Evolutionary conservation across 1,140 invertebrate genomes (phyloP).

Genomic region (Phymorhynchus buccinoides): DNA sequence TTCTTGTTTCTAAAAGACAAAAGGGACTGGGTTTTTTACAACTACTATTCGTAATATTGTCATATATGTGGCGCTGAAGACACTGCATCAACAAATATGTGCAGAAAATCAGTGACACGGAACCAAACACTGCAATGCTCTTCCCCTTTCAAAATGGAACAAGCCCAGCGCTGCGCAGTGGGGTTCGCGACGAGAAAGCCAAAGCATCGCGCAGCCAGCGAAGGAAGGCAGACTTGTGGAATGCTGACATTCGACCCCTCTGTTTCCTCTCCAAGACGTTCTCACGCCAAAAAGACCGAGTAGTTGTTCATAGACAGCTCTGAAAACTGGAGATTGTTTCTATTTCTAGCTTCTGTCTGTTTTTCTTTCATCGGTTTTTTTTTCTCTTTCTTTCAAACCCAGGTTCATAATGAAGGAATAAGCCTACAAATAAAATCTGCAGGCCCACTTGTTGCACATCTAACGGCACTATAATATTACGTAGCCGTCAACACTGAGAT

Average conservation of each 20-base stretch:
- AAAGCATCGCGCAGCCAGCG: background rate
- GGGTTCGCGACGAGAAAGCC: conserved; percentile 3
- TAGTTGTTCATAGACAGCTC: no score
- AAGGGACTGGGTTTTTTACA: background rate
- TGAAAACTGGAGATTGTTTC: background rate
- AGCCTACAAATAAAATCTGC: background rate
- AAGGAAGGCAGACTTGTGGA: background rate
- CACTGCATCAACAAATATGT: background rate
- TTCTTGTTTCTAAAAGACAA: background rate
- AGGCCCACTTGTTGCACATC: background rate
- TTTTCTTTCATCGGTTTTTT: no score
- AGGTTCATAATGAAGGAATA: no score
- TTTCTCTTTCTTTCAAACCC: no score
- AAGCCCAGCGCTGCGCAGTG: background rate
- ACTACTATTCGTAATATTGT: background rate
- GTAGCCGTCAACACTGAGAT: no score
- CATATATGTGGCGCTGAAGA: background rate
- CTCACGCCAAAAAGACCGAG: background rate
- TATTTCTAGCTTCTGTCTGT: no score
- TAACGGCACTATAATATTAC: no score
- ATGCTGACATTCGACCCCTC: background rate
- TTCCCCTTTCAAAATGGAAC: background rate
- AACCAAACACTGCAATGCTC: conserved; percentile 1
- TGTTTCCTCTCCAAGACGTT: background rate
- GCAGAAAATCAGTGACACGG: conserved; percentile 11